phyloP scores from a whole-genome alignment of 2,888 invertebrate genomes.

The Lasioglossum oenotherae region DNA sequence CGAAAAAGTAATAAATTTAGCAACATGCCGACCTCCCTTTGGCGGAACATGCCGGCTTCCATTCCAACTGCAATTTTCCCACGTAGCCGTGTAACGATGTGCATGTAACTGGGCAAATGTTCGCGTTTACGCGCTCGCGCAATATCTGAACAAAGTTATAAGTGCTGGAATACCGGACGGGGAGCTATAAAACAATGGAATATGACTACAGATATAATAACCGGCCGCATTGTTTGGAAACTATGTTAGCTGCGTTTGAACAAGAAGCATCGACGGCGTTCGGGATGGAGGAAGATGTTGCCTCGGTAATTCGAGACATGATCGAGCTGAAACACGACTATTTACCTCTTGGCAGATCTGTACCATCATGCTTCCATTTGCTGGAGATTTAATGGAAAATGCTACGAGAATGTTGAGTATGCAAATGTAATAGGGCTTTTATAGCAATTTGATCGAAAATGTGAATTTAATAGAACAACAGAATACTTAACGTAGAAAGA shows the following conservation, averaged over 20 bases:
- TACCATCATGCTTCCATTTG: background rate
- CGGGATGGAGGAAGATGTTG: background rate
- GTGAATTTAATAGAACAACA: background rate
- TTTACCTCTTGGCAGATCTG: background rate
- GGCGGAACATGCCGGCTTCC: background rate
- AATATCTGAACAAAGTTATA: conserved; percentile 30
- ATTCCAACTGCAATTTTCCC: conserved; percentile 25
- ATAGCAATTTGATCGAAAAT: background rate
- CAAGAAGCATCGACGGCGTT: background rate
- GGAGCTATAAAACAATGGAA: conserved; percentile 22
- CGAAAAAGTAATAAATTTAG: conserved; percentile 28
- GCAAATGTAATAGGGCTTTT: no score
- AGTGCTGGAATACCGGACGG: conserved; percentile 31
- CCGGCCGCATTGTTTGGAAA: conserved; percentile 20
- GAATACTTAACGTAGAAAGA: background rate
- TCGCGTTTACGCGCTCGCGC: background rate
- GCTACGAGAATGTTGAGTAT: background rate
- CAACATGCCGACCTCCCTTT: background rate
- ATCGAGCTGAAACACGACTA: background rate
- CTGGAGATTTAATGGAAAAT: background rate
- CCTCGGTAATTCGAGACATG: background rate
- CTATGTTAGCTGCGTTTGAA: conserved; percentile 21
- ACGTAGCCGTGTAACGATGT: conserved; percentile 29
- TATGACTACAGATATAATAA: conserved; percentile 39
- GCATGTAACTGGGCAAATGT: background rate